phyloP scores from a whole-genome alignment of 1,140 invertebrate genomes.

The Melanaphis sacchari region DNA sequence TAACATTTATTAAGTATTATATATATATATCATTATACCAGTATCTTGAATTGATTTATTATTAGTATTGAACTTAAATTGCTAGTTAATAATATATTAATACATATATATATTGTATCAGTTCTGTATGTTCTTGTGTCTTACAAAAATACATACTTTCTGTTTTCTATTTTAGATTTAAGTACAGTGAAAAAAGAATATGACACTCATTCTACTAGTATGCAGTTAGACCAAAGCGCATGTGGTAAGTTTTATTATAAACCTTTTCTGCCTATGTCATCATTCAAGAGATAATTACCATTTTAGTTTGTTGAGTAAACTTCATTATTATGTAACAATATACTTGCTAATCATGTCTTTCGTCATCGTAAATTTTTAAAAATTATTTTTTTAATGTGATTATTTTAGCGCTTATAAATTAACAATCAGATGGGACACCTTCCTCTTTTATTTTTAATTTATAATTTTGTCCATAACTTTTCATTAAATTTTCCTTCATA shows the following conservation, averaged over 20 bases:
- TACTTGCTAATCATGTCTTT: slow-evolving; percentile 14
- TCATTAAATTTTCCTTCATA: slow-evolving; percentile 29
- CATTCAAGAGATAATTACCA: slow-evolving; percentile 3
- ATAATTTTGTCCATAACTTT: slow-evolving; percentile 37
- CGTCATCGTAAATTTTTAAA: not conserved
- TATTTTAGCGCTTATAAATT: slow-evolving; percentile 54
- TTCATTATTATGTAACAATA: not conserved
- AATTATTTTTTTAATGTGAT: slow-evolving; percentile 41
- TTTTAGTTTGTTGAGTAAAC: slow-evolving; percentile 14
- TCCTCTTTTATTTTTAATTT: slow-evolving; percentile 50
- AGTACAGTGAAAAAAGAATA: slow-evolving; percentile 37
- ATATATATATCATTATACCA: not conserved
- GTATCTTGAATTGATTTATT: not conserved
- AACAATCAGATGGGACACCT: slow-evolving; percentile 57
- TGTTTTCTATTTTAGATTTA: slow-evolving; percentile 38
- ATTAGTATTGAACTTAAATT: not conserved
- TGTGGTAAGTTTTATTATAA: slow-evolving; percentile 50
- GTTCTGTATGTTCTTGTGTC: not conserved
- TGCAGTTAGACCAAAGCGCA: slow-evolving; percentile 51
- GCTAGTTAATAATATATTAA: too few species aligned
- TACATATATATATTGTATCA: too few species aligned
- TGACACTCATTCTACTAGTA: slow-evolving; percentile 39
- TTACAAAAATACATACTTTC: not conserved
- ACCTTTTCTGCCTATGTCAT: slow-evolving; percentile 30
- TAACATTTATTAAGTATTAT: too few species aligned